phyloP scores from a whole-genome alignment of 2,888 invertebrate species.

The Melinaea marsaeus region DNA sequence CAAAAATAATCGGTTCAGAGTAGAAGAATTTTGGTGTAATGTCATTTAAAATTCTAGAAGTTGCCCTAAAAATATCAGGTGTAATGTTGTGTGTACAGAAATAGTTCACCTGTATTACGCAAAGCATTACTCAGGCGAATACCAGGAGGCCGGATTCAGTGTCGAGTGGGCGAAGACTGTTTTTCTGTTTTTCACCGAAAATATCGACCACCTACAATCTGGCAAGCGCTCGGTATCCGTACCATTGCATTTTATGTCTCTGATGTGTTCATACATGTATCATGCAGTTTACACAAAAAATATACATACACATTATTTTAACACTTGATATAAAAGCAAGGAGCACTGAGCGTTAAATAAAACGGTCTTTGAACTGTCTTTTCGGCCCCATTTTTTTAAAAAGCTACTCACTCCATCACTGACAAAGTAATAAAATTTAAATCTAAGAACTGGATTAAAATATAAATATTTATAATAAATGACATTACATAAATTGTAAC shows the following conservation, averaged over 20 bases:
- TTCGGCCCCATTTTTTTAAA: no score
- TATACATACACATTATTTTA: neutral
- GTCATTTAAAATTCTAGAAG: no score
- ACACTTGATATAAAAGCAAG: no score
- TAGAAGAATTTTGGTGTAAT: no score
- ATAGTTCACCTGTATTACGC: slow-evolving; percentile 63
- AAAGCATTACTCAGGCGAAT: slow-evolving; percentile 62
- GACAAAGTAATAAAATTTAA: no score
- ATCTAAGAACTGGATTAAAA: no score
- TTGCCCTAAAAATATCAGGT: slow-evolving; percentile 9
- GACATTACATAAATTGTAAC: no score
- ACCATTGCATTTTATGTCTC: slow-evolving; percentile 36
- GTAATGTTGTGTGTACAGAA: slow-evolving; percentile 38
- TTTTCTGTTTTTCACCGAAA: slow-evolving; percentile 55
- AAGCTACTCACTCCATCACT: no score
- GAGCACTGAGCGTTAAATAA: no score
- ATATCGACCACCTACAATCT: slow-evolving; percentile 62
- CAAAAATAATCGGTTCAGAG: no score
- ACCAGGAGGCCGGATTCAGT: slow-evolving; percentile 52
- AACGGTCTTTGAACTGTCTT: no score
- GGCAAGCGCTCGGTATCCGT: slow-evolving; percentile 42
- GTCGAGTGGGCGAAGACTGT: slow-evolving; percentile 50
- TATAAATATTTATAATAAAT: no score
- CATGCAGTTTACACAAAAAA: slow-evolving; percentile 23
- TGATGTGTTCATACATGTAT: slow-evolving; percentile 16